These are phyloP conservation scores for Cyclophora albipunctata DNA, from an alignment of 2,888 invertebrate genomes.

Conservation along the genomic window DNA sequence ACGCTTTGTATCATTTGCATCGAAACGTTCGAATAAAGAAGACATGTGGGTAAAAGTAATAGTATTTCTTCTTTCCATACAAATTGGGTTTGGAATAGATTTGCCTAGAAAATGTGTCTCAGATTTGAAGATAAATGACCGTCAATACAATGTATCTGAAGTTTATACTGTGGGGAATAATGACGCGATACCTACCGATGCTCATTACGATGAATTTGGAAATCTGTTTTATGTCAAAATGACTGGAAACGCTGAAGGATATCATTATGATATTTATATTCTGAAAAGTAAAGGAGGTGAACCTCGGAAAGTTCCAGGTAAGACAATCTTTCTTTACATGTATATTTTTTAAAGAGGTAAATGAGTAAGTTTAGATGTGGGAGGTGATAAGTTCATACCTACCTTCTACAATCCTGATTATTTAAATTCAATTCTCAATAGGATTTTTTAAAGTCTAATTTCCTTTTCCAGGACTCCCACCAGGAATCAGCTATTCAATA, in stretches of 20 bases:
- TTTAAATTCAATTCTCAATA: too few species aligned
- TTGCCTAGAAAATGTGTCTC: constrained; percentile 39
- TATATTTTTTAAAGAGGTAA: too few species aligned
- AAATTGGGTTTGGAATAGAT: constrained; percentile 40
- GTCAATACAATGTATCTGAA: constrained; percentile 39
- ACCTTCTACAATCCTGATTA: too few species aligned
- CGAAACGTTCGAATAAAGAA: not conserved
- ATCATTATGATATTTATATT: constrained; percentile 42
- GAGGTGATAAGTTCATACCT: too few species aligned
- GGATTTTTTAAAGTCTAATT: too few species aligned
- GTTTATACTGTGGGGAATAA: constrained; percentile 40
- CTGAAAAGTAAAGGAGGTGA: constrained; percentile 33
- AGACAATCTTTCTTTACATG: constrained; percentile 13
- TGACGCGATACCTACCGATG: constrained; percentile 45
- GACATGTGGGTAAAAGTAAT: constrained; percentile 26
- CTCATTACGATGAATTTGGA: constrained; percentile 50
- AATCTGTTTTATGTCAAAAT: constrained; percentile 55
- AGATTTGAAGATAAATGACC: constrained; percentile 44
- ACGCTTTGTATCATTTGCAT: too few species aligned
- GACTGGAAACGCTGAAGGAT: constrained; percentile 35
- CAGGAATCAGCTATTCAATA: constrained; percentile 49
- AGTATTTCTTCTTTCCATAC: constrained; percentile 23
- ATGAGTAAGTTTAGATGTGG: too few species aligned
- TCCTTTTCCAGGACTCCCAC: constrained; percentile 43
- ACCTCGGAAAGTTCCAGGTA: constrained; percentile 44